These are phyloP conservation scores for Otolemur crassicaudatus DNA, from an alignment of 2,797 vertebrate species.

Conservation along the genomic window DNA sequence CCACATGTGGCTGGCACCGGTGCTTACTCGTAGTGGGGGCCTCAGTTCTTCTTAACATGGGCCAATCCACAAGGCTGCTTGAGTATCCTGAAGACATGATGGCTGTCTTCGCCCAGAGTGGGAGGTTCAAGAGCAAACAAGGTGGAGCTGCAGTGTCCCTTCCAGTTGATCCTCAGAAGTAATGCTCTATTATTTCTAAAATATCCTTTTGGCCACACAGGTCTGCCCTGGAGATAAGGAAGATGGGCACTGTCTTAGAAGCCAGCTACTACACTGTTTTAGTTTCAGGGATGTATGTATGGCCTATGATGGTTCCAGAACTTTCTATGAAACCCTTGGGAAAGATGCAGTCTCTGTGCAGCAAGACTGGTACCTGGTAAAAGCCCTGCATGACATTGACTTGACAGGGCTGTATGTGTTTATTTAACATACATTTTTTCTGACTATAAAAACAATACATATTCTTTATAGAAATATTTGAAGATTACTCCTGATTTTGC, in stretches of 20 bases:
- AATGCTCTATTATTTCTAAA: not conserved
- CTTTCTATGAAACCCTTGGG: not conserved
- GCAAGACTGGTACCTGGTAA: not conserved
- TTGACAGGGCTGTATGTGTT: not conserved
- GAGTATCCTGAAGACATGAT: fast-evolving
- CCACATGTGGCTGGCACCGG: not conserved
- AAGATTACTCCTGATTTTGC: not conserved
- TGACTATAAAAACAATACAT: not conserved
- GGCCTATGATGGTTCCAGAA: not conserved
- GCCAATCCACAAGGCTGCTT: not conserved
- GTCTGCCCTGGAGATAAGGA: not conserved
- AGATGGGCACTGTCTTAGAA: not conserved
- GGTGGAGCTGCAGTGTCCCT: not conserved
- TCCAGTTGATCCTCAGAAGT: not conserved
- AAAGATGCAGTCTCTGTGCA: not conserved
- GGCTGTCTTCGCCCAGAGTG: not conserved
- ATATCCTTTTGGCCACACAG: not conserved
- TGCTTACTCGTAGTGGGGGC: not conserved
- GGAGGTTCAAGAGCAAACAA: not conserved
- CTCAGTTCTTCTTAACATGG: not conserved
- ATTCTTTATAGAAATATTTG: not conserved
- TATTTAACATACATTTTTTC: not conserved
- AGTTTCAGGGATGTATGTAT: not conserved
- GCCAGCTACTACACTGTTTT: not conserved
- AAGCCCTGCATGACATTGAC: not conserved